Conservation (phyloP, 2,113 vertebrate species). For the Periophthalmodon schlosseri region DNA sequence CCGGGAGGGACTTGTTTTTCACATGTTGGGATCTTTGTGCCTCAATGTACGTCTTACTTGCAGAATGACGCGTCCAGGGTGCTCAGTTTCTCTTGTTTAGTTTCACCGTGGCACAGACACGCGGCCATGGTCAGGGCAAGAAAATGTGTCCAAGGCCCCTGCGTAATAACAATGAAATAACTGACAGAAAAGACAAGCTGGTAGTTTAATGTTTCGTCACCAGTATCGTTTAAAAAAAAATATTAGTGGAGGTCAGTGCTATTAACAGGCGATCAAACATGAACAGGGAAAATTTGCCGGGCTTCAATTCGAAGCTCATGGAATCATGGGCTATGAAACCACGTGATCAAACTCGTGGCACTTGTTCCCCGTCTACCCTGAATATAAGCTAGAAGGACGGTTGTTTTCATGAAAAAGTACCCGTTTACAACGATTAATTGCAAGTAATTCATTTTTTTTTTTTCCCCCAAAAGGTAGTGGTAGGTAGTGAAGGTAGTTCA, state of each 20-base stretch:
- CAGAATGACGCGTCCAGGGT: conserved; percentile 53
- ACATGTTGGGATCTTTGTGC: neutral
- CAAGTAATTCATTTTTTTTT: too few relatives aligned
- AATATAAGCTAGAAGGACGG: too few relatives aligned
- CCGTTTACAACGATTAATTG: too few relatives aligned
- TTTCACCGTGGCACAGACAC: conserved; percentile 26
- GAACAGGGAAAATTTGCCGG: too few relatives aligned
- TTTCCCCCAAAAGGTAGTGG: too few relatives aligned
- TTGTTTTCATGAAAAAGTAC: too few relatives aligned
- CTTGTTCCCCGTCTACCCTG: neutral
- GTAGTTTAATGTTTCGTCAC: neutral
- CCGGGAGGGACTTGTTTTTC: too few relatives aligned
- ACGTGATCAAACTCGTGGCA: neutral
- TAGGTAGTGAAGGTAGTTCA: neutral
- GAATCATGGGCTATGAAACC: neutral
- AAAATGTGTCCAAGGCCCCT: conserved; percentile 23
- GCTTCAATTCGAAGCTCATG: too few relatives aligned
- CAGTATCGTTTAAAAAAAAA: neutral
- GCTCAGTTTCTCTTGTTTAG: conserved; percentile 15
- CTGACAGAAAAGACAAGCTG: neutral
- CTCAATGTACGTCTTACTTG: conserved; percentile 45
- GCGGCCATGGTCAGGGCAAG: conserved; percentile 26
- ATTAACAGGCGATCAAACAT: too few relatives aligned
- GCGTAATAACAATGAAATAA: conserved; percentile 20
- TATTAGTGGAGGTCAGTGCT: neutral